Percentiles rank a stretch among this genome's conserved stretches.
Conservation (phyloP, 2,797 vertebrate species). For the Dendrocincla fuliginosa region DNA sequence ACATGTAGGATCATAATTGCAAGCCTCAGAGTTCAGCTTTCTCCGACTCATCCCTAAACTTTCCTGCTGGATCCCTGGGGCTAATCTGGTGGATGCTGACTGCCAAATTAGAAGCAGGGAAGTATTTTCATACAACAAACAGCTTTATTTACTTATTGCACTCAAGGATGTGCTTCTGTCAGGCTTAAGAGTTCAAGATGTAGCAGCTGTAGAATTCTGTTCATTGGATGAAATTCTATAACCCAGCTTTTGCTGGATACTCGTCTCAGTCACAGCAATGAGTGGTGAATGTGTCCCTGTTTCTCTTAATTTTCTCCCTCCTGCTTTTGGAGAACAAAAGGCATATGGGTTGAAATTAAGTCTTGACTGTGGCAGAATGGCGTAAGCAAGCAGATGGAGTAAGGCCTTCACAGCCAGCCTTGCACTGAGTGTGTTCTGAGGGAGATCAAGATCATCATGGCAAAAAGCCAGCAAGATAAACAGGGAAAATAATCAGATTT, state of each 20-base stretch:
- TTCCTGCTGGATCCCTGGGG: neutral
- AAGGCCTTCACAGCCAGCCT: neutral
- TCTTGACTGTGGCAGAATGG: neutral
- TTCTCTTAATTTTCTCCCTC: neutral
- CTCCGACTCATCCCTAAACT: neutral
- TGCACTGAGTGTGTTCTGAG: neutral
- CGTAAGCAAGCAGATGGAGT: neutral
- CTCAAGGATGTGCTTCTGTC: neutral
- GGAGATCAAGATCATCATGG: neutral
- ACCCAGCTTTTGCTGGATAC: neutral
- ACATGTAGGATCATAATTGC: neutral
- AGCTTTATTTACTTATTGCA: neutral
- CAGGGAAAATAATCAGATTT: neutral
- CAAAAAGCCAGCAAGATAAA: neutral
- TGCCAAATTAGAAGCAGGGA: neutral
- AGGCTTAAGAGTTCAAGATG: neutral
- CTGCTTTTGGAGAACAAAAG: neutral
- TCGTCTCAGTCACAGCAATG: neutral
- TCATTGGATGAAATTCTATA: neutral
- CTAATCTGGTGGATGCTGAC: neutral
- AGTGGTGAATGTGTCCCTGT: rapidly evolving
- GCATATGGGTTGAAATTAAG: neutral
- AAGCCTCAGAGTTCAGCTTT: neutral
- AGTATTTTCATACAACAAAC: neutral
- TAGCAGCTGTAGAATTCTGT: neutral